Evolutionary conservation across 2,113 vertebrate species (phyloP), one percentile per base, ranked within the genome.

Genomic region (Arizona elegans): DNA sequence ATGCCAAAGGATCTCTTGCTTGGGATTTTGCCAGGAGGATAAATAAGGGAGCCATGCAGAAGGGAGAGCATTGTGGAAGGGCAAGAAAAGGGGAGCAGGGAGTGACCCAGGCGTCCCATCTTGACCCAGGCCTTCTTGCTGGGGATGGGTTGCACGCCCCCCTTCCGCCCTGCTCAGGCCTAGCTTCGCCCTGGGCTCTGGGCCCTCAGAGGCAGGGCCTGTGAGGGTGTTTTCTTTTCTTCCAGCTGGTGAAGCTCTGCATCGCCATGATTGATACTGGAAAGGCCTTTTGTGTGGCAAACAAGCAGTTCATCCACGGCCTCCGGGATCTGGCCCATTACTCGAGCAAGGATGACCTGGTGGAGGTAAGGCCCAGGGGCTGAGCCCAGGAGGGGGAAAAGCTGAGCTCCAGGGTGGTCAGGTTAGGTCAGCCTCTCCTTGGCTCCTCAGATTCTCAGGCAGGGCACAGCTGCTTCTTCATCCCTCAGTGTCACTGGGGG

Each of bases 191-290:
- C 24, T 11, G 17, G 43, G 43, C 11, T 19, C 47, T 13, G 29
- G 5, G 26, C 43, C 15, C 24, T 24, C 12, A 75, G 65, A 70
- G n/a, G 89, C 29, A 29, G 58, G 47, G 29, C 17, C 17, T 24
- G 23, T 38, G 23, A 23, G 21, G 56, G 0, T 8, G 2, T 21
- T 38, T 26, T 1, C 1, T 50, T 56, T 17, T 26, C 53, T 85
- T 96, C 90, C 96, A 99, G 99, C 97, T 99, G 96, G 99, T 99
- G 96, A 99, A 99, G 95, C 98, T 99, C 94, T 99, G 99, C 91
- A 99, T 99, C 94, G 98, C 98, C 12, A 99, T 99, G 99, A 99
- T 99, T 87, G 99, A 99, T 94, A 99, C 99, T 17, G 99, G 99
- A 81, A 99, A 99, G 97, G 99, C 98, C 3, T 99, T 99, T 96